Evolutionary conservation across 2,113 vertebrate species (phyloP), one percentile per base, ranked within the genome.

Genomic region (Nanorana parkeri): DNA sequence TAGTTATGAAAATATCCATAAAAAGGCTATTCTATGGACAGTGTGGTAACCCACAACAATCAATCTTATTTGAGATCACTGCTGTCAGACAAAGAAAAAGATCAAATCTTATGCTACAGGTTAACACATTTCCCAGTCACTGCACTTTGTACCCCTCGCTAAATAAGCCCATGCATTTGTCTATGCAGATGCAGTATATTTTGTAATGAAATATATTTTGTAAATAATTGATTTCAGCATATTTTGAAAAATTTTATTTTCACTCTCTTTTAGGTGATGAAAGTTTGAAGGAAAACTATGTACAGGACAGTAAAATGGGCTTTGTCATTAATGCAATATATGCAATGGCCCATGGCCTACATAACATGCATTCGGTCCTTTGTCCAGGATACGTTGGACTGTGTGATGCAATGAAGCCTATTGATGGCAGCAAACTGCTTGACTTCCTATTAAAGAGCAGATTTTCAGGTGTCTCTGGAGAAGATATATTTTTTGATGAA

Each of bases 251-350:
- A n/a, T n/a, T n/a, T n/a, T n/a, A 4, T 23, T 80, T 86, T 63
- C 13, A 55, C 61, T 5, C 4, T 81, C 65, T 85, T 80, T 5
- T 69, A 94, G 98, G 98, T 68, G 98, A 97, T 21, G 97, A 99
- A 84, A 97, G 94, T 88, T 92, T 99, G 84, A 95, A 96, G 84
- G 97, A 99, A 86, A 98, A 98, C 87, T 99, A 99, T 2, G 92
- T 99, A 8, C 98, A 99, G 86, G 98, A 99, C 89, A 99, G 97
- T 86, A 99, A 99, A 92, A 99, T 99, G 98, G 98, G 98, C 77
- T 99, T 99, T 87, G 97, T 99, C 88, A 99, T 99, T 89, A 99
- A 99, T 19, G 98, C 98, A 85, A 98, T 99, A 89, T 99, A 98
- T 0, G 96, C 98, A 60, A 99, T 99, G 98, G 98, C 97, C 0